Base-by-base conservation (phyloP, 2,888 invertebrate species). In the Pandemis heparana region DNA sequence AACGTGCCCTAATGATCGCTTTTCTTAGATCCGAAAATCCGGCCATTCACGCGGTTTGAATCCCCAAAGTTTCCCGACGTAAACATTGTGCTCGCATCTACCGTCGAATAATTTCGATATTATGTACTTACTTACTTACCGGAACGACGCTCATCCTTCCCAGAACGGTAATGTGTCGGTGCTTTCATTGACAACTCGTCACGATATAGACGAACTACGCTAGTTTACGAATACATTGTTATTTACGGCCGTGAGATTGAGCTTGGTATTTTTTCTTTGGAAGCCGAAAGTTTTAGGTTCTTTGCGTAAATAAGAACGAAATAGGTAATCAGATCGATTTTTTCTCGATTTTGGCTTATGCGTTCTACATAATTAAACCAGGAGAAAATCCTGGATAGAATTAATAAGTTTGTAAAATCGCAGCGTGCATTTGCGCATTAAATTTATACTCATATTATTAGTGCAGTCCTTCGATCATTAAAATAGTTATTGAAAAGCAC, bases 31-130 rank as follows among this genome's bases (percentile, higher is more conserved):
- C 61, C 61, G 67, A 69, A 64, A 67, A 79, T 75, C 78, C 80
- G 80, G 80, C 78, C 80, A 78, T 75, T 71, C 60, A 66, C 72
- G 73, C 62, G 75, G 77, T 77, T 76, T 75, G 51, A 73, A 79
- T 79, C 71, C 78, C 72, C 74, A 80, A 87, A 86, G 80, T 85
- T 87, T 83, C 78, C 82, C 84, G 84, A 84, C 87, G 83, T 77
- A 85, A 87, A 85, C 83, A 85, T 82, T 79, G 79, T 75, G 43
- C 60, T 82, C 78, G 77, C 78, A 86, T 83, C 82, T 77, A 76
- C 62, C 78, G 76, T 80, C 81, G 78, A 73, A 79, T 77, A 75
- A 79, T 78, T 75, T 74, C 77, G 39, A 68, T 63, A 41, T 63
- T 63, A 41, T 63, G 56, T 64, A 66, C 63, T 23, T 56, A 56